Base-by-base conservation (phyloP, 1,140 invertebrate genomes). In the Scaptomyza pallida region DNA sequence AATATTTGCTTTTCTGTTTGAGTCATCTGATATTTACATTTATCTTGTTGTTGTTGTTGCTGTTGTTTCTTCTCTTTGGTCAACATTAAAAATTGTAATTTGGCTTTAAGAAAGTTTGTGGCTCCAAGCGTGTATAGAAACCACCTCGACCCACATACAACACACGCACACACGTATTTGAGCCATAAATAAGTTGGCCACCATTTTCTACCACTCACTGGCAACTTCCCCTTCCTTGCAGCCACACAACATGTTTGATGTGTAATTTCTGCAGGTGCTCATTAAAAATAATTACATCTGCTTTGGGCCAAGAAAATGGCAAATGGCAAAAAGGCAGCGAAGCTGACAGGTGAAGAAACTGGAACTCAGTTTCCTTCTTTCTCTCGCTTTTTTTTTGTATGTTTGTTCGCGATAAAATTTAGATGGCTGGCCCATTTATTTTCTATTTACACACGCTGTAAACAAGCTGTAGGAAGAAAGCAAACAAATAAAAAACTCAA, bases 241-340 rank as follows among this genome's bases (percentile, higher is more conserved):
- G 50, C 54, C 44, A 37, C 44, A 17, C 33, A 71, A 43, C 63
- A 65, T 80, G 76, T 85, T 85, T 86, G 81, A 85, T 85, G 82
- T 85, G 81, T 85, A 85, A 86, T 85, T 85, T 78, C 52, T 86
- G 77, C 81, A 86, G 81, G 72, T 83, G 81, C 81, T 85, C 81
- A 85, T 85, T 85, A 85, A 85, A 85, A 85, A 86, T 85, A 85
- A 85, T 85, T 85, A 85, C 81, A 85, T 85, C 81, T 86, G 80
- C 80, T 74, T 86, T 83, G 54, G 73, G 74, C 70, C 68, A 80
- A 70, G 74, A 76, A 85, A 69, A 70, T 50, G 35, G 54, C 63
- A 65, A 65, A 70, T 72, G 65, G 73, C 67, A 65, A 73, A 83
- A 81, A 77, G 78, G 69, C 78, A 77, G 60, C 60, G n/a, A 56